A percentile compares a stretch with the other conserved stretches of the same genome.
Conservation (phyloP, 2,113 vertebrate species). For the Chloropsis cyanopogon region DNA sequence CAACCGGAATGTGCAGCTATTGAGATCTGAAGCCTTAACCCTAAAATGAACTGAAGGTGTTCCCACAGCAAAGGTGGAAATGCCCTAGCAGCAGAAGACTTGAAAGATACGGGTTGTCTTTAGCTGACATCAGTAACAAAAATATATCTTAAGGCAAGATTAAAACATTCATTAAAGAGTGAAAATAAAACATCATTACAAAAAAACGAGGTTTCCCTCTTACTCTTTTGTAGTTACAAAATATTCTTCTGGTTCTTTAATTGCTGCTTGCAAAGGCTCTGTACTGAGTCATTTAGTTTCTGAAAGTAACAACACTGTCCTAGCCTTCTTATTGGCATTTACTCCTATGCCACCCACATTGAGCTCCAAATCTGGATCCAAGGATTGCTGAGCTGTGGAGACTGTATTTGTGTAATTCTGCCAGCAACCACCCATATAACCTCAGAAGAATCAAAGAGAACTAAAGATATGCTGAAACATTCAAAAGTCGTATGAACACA, state of each 20-base stretch:
- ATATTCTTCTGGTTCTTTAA: slow-evolving; percentile 57
- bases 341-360: slow-evolving; percentile 77
- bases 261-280: slow-evolving; percentile 62
- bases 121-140: background rate
- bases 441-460: slow-evolving; percentile 79
- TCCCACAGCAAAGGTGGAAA: background rate
- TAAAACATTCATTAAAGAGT: slow-evolving; percentile 1
- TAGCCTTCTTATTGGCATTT: slow-evolving; percentile 71
- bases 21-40: slow-evolving; percentile 14
- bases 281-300: slow-evolving; percentile 65
- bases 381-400: slow-evolving; percentile 76
- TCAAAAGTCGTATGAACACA: slow-evolving; percentile 39
- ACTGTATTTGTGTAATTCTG: slow-evolving; percentile 75
- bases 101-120: background rate
- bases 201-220: slow-evolving; percentile 20
- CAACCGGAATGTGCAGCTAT: background rate
- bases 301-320: slow-evolving; percentile 71
- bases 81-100: background rate
- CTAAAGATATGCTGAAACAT: slow-evolving; percentile 69
- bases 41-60: background rate
- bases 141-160: slow-evolving; percentile 9
- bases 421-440: slow-evolving; percentile 77
- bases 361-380: slow-evolving; percentile 74
- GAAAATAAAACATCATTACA: slow-evolving; percentile 18
- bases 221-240: slow-evolving; percentile 37